Evolutionary conservation across 2,888 invertebrate genomes (phyloP).

Genomic region (Bimastos eiseni): DNA sequence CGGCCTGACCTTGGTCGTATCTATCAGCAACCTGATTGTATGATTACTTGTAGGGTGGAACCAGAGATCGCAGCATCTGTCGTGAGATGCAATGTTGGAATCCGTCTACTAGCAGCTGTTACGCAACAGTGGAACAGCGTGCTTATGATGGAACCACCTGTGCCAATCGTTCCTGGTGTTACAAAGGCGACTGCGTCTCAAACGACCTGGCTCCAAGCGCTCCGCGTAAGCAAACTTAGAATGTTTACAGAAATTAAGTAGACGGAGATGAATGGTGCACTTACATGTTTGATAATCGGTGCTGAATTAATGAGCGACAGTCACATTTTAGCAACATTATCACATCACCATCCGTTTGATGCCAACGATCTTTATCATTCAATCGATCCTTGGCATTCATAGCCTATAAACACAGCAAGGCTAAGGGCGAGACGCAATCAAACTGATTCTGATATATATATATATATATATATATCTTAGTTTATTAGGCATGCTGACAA

Average conservation of each 20-base stretch:
- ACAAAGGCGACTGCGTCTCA: conserved; percentile 17
- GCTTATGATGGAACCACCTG: conserved; percentile 50
- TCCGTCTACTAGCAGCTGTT: conserved; percentile 40
- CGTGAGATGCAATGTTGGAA: conserved; percentile 22
- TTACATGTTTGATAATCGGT: too few relatives aligned
- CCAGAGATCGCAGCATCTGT: conserved; percentile 34
- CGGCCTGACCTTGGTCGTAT: too few relatives aligned
- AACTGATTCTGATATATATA: not conserved
- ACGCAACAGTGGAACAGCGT: conserved; percentile 44
- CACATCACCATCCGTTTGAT: not conserved
- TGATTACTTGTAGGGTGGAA: conserved; percentile 30
- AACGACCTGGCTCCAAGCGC: conserved; percentile 27
- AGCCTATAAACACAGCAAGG: not conserved
- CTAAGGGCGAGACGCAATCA: not conserved
- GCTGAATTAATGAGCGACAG: not conserved
- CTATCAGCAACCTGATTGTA: not conserved
- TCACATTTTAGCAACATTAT: not conserved
- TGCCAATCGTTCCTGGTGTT: conserved; percentile 46
- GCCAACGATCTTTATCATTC: not conserved
- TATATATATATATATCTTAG: too few relatives aligned
- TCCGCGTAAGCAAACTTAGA: conserved; percentile 23
- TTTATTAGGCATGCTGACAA: too few relatives aligned
- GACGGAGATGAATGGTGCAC: too few relatives aligned
- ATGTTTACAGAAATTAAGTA: not conserved
- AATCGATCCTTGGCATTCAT: not conserved